Evolutionary conservation across 1,140 invertebrate genomes (phyloP), one percentile per base, ranked within the genome.

Genomic region (Cotesia chilonis): DNA sequence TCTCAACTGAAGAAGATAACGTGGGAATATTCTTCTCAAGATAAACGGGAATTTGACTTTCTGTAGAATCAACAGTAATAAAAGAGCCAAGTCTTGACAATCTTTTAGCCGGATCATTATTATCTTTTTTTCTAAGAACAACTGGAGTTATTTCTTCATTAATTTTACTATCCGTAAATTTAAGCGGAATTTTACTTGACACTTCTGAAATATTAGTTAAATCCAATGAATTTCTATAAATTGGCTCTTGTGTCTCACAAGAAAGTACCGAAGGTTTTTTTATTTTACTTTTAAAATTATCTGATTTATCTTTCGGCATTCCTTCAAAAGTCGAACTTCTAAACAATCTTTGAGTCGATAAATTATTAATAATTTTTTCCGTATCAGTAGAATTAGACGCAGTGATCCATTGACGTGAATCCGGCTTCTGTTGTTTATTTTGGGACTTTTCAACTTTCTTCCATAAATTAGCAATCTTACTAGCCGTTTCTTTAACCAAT

Each of bases 391-490:
- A 64, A 28, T 61, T 72, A n/a, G 69, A 74, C 3, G 75, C 77
- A 2, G 79, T 85, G 59, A 93, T 90, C 90, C 90, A 92, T 2
- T 92, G 90, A 73, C 90, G 88, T 9, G 88, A 90, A 72, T 94
- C 91, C 55, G 88, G 88, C 64, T 89, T 90, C 51, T 87, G 83
- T 2, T 81, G 88, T 72, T 90, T 89, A 67, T 88, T 91, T 59
- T 91, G 92, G n/a, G 85, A 91, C 47, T 94, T 91, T 78, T 95
- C 94, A 2, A 93, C 92, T 78, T 91, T 92, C 77, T 95, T 96
- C 95, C 95, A 96, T 10, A 97, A 87, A 79, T 90, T 94, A 1
- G 95, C 94, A 54, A 97, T 96, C 82, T 95, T 95, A 82, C 95
- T 96, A 1, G 93, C 91, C 1, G 94, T 91, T 74, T 94, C 92